A percentile compares a stretch with the other conserved stretches of the same genome.
Evolutionary conservation across 2,888 invertebrate genomes (phyloP).

Genomic region (Macaria liturata): DNA sequence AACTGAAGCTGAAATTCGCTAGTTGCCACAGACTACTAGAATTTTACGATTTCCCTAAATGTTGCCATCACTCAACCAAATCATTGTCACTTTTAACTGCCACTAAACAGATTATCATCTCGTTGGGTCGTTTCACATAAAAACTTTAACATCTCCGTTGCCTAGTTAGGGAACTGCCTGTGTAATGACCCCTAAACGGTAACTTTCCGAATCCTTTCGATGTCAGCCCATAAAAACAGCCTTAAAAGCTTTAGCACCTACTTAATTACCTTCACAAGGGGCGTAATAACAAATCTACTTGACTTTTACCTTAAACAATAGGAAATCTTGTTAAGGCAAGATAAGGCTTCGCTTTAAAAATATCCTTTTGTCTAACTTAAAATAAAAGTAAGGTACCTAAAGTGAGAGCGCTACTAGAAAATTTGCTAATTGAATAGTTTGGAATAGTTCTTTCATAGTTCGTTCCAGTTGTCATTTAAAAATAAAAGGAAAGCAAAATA

Average conservation of each 20-base stretch:
- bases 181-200: constrained; percentile 29
- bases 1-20: too few relatives aligned
- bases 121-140: constrained; percentile 15
- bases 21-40: too few relatives aligned
- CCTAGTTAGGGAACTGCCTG: constrained; percentile 23
- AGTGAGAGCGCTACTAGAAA: too few relatives aligned
- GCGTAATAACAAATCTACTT: constrained; percentile 30
- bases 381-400: too few relatives aligned
- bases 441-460: too few relatives aligned
- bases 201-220: constrained; percentile 36
- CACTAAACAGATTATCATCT: constrained; percentile 21
- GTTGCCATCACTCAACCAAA: background rate
- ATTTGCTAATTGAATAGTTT: too few relatives aligned
- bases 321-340: background rate
- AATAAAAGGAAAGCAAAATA: too few relatives aligned
- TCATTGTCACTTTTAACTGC: constrained; percentile 8
- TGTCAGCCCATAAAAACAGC: constrained; percentile 35
- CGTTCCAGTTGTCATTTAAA: too few relatives aligned
- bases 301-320: constrained; percentile 24
- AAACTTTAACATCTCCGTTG: constrained; percentile 17
- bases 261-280: constrained; percentile 37
- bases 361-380: too few relatives aligned
- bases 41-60: too few relatives aligned
- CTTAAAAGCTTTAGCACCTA: constrained; percentile 33
- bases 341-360: too few relatives aligned